Percentiles rank a stretch among this genome's conserved stretches.
Conservation (phyloP, 2,888 invertebrate species). For the Cordylochernes scorpioides region DNA sequence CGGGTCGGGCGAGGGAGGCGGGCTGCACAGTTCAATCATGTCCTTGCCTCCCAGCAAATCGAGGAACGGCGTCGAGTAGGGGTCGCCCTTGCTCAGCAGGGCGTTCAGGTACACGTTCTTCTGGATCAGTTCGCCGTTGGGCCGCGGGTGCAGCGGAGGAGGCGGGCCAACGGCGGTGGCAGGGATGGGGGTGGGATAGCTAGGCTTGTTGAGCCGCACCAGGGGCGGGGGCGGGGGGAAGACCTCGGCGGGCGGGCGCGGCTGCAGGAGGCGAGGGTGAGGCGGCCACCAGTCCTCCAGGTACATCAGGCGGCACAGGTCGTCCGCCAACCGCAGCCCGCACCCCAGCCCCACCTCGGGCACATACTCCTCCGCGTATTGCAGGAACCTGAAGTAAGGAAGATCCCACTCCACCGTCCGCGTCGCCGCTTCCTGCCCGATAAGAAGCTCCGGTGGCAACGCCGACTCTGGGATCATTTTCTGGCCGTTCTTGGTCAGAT, state of each 20-base stretch:
- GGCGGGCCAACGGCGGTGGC: conserved; percentile 4
- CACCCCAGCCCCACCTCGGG: too few species aligned
- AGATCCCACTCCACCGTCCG: conserved; percentile 45
- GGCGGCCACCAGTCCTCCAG: conserved; percentile 10
- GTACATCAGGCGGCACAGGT: conserved; percentile 2
- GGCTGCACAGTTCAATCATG: conserved; percentile 8
- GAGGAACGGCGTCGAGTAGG: conserved; percentile 1
- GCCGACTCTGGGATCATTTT: conserved; percentile 11
- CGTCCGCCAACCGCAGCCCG: too few species aligned
- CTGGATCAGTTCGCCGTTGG: conserved; percentile 6
- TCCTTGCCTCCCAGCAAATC: neutral
- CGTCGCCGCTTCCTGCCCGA: conserved; percentile 17
- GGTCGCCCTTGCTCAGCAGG: conserved; percentile 8
- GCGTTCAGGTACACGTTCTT: conserved; percentile 1
- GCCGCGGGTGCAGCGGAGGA: conserved; percentile 8
- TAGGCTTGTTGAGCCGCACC: conserved; percentile 4
- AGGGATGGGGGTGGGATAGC: conserved; percentile 2
- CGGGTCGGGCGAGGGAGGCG: conserved; percentile 10
- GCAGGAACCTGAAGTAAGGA: conserved; percentile 67
- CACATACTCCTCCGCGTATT: too few species aligned
- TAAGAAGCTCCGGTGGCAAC: conserved; percentile 6
- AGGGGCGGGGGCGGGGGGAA: conserved; percentile 9
- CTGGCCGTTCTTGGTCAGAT: conserved; percentile 6
- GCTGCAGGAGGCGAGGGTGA: conserved; percentile 5
- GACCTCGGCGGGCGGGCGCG: conserved; percentile 4